phyloP scores from a whole-genome alignment of 2,888 invertebrate species.

The Eupithecia tripunctaria region DNA sequence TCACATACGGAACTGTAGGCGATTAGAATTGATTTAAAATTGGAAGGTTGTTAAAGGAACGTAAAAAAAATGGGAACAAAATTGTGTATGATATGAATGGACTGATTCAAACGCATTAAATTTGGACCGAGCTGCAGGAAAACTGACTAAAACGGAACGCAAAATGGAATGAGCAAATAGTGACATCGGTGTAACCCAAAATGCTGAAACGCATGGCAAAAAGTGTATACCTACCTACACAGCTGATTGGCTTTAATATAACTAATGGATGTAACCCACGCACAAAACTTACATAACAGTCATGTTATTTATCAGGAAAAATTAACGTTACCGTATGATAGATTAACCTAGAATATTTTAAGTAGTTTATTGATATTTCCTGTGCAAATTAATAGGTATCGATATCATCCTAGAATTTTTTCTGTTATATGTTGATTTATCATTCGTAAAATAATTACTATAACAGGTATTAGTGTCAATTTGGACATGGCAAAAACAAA shows the following conservation, averaged over 20 bases:
- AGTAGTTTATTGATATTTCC: too few species aligned
- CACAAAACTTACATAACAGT: not conserved
- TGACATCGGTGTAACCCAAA: not conserved
- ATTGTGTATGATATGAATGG: conserved; percentile 1
- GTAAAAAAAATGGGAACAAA: conserved; percentile 9
- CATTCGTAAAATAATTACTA: not conserved
- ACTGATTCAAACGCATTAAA: conserved; percentile 5
- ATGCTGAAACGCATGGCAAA: not conserved
- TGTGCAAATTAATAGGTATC: not conserved
- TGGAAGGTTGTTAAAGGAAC: not conserved
- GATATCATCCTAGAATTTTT: not conserved
- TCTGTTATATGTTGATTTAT: not conserved
- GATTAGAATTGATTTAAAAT: not conserved
- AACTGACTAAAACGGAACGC: conserved; percentile 8
- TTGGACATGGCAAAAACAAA: not conserved
- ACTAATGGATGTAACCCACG: conserved; percentile 23
- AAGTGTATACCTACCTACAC: not conserved
- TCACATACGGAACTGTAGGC: conserved; percentile 91
- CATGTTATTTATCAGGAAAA: not conserved
- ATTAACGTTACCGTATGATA: not conserved
- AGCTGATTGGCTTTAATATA: not conserved
- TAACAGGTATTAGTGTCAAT: not conserved
- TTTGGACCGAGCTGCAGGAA: not conserved
- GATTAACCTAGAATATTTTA: too few species aligned
- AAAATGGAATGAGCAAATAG: not conserved